A percentile compares a stretch with the other conserved stretches of the same genome.
These are phyloP conservation scores for Camponotus pennsylvanicus DNA, from an alignment of 1,140 invertebrate species.

Conservation along the genomic window DNA sequence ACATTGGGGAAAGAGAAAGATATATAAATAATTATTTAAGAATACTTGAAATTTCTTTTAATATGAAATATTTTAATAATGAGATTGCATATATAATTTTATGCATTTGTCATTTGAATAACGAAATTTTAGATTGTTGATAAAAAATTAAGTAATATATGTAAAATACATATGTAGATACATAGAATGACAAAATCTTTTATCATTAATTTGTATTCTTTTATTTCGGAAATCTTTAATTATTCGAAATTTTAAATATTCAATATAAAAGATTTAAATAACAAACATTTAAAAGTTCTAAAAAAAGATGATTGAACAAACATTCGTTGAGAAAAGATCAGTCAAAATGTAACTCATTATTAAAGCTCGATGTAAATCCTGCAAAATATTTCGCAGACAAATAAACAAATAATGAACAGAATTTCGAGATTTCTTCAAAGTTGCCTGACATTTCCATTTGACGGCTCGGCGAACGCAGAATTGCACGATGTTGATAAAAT, in stretches of 20 bases:
- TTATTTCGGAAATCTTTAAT: background rate
- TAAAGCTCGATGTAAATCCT: background rate
- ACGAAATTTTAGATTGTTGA: background rate
- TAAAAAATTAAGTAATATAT: conserved; percentile 10
- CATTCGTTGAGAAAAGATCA: background rate
- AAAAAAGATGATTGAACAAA: background rate
- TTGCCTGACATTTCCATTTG: conserved; percentile 28
- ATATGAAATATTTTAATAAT: background rate
- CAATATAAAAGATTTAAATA: background rate
- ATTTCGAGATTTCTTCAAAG: background rate
- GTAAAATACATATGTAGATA: background rate
- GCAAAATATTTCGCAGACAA: conserved; percentile 1
- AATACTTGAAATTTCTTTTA: background rate
- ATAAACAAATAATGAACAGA: background rate
- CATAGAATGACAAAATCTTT: background rate
- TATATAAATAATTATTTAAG: conserved; percentile 1
- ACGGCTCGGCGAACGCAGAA: conserved; percentile 60
- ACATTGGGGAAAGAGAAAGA: conserved; percentile 39
- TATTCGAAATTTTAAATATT: background rate
- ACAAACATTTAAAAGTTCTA: background rate
- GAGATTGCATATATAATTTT: conserved; percentile 1
- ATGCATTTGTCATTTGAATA: background rate
- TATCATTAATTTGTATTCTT: background rate
- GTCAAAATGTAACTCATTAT: background rate
- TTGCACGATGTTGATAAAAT: conserved; percentile 77